These are phyloP conservation scores for Steatornis caripensis DNA, from an alignment of 2,113 vertebrate species.

Conservation along the genomic window DNA sequence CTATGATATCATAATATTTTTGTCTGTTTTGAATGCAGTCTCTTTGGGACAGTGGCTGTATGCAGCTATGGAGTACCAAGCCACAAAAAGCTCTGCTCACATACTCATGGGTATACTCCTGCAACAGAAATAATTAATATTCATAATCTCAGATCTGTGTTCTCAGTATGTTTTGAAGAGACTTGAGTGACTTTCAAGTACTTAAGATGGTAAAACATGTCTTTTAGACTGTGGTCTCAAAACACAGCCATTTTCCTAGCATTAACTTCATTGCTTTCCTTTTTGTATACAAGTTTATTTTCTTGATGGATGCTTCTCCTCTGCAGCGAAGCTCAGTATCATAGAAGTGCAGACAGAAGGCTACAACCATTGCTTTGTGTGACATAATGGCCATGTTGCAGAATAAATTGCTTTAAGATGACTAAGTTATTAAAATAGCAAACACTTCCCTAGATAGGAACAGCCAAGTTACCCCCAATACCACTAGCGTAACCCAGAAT, in stretches of 20 bases:
- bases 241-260: not conserved
- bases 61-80: not conserved
- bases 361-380: not conserved
- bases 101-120: not conserved
- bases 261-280: not conserved
- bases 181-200: not conserved
- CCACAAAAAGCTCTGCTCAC: not conserved
- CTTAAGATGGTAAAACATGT: not conserved
- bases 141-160: not conserved
- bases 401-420: not conserved
- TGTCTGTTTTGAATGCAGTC: not conserved
- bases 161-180: not conserved
- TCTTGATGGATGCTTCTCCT: not conserved
- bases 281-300: not conserved
- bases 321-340: not conserved
- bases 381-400: not conserved
- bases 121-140: not conserved
- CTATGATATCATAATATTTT: not conserved
- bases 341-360: not conserved
- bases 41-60: not conserved
- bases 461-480: not conserved
- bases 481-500: not conserved
- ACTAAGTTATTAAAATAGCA: not conserved
- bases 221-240: not conserved
- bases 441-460: not conserved